Conservation (phyloP, 2,888 invertebrate species). For the Gryllus longicercus region DNA sequence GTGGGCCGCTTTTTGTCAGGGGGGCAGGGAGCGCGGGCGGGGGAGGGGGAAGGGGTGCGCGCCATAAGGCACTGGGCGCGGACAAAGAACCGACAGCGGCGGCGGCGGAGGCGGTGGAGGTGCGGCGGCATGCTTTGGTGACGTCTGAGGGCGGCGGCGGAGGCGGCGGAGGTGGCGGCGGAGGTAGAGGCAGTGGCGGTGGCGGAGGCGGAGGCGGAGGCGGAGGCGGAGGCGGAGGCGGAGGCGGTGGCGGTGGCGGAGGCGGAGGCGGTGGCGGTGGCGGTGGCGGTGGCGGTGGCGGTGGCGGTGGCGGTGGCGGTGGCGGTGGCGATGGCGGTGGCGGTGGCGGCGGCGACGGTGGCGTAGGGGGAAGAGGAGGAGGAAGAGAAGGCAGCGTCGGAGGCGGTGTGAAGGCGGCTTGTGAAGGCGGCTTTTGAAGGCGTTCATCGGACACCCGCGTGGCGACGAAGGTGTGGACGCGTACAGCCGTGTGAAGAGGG, state of each 20-base stretch:
- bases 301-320: neutral
- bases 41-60: neutral
- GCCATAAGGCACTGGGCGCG: neutral
- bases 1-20: constrained; percentile 2
- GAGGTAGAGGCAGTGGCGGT: neutral
- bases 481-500: too few species aligned
- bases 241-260: neutral
- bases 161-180: neutral
- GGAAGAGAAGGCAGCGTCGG: too few species aligned
- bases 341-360: neutral
- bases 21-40: neutral
- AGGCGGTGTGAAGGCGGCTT: too few species aligned
- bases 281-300: neutral
- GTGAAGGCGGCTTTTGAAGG: too few species aligned
- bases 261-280: neutral
- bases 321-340: neutral
- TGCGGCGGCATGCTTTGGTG: neutral
- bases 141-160: neutral
- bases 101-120: neutral
- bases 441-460: too few species aligned
- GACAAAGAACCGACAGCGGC: neutral
- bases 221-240: neutral
- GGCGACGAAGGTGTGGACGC: too few species aligned
- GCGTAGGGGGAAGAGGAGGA: neutral
- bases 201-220: neutral